Conservation (phyloP, 2,888 invertebrate genomes). For the Drosophila prolongata region DNA sequence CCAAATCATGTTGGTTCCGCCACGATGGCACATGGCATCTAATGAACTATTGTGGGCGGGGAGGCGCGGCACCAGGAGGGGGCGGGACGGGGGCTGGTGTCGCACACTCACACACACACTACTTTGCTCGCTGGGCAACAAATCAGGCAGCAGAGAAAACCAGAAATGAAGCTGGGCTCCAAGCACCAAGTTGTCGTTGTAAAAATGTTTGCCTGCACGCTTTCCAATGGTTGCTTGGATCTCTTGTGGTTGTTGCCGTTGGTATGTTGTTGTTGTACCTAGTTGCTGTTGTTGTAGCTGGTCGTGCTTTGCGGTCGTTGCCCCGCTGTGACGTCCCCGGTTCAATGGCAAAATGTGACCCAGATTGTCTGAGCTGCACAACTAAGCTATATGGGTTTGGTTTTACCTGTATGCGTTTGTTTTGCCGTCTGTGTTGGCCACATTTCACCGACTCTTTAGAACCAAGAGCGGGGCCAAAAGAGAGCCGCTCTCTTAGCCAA, state of each 20-base stretch:
- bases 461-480: conserved; percentile 57
- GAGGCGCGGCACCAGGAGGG: conserved; percentile 15
- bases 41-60: conserved; percentile 74
- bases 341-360: conserved; percentile 85
- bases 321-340: conserved; percentile 84
- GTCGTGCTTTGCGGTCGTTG: conserved; percentile 82
- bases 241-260: conserved; percentile 53
- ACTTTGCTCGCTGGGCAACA: conserved; percentile 71
- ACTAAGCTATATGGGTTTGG: conserved; percentile 64
- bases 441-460: conserved; percentile 59
- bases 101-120: conserved; percentile 53
- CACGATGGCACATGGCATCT: conserved; percentile 80
- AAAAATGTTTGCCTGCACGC: conserved; percentile 79
- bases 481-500: conserved; percentile 37
- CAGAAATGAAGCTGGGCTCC: conserved; percentile 74
- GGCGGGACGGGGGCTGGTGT: conserved; percentile 47
- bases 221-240: conserved; percentile 71
- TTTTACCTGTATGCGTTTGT: conserved; percentile 24
- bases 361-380: conserved; percentile 84
- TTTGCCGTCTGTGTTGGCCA: conserved; percentile 40
- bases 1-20: conserved; percentile 82
- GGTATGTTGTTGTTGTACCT: conserved; percentile 47
- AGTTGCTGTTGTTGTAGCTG: conserved; percentile 57
- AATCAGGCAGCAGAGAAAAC: conserved; percentile 73
- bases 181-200: conserved; percentile 70